Conservation (phyloP, 2,888 invertebrate genomes). For the Carterocephalus palaemon region DNA sequence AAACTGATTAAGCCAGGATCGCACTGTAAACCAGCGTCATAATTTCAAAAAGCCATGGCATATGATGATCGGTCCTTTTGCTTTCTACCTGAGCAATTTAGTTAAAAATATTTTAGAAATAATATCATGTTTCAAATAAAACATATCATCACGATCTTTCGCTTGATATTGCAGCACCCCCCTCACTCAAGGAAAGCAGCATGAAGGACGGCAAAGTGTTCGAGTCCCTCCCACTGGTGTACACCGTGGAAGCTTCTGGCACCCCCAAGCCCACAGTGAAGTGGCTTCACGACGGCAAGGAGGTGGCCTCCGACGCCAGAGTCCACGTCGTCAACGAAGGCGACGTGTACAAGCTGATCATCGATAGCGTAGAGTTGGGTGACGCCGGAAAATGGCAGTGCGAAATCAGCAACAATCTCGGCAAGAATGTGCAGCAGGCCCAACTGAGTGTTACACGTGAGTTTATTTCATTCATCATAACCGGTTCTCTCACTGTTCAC, state of each 20-base stretch:
- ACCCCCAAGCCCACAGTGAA: conserved; percentile 87
- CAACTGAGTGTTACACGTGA: conserved; percentile 85
- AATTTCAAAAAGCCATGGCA: no score
- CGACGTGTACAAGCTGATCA: conserved; percentile 85
- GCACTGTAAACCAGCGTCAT: no score
- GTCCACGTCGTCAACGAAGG: conserved; percentile 82
- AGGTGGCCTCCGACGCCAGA: conserved; percentile 81
- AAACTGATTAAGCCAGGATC: no score
- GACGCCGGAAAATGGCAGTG: conserved; percentile 92
- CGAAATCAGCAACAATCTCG: conserved; percentile 89
- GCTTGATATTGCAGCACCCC: conserved; percentile 78
- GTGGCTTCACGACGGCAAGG: conserved; percentile 88
- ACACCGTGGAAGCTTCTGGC: conserved; percentile 87
- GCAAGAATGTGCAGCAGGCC: conserved; percentile 86
- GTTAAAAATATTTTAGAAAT: no score
- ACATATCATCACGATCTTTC: no score
- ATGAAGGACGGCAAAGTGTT: conserved; percentile 86
- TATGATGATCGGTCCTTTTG: no score
- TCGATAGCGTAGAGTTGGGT: conserved; percentile 82
- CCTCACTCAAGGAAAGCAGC: conserved; percentile 84
- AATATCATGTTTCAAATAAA: no score
- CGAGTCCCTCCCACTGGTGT: conserved; percentile 89
- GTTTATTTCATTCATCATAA: conserved; percentile 47
- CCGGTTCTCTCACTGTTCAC: no score
- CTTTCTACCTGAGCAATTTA: no score